A percentile compares a stretch with the other conserved stretches of the same genome.
phyloP scores from a whole-genome alignment of 2,888 invertebrate species.

The Heliconius ethilla region DNA sequence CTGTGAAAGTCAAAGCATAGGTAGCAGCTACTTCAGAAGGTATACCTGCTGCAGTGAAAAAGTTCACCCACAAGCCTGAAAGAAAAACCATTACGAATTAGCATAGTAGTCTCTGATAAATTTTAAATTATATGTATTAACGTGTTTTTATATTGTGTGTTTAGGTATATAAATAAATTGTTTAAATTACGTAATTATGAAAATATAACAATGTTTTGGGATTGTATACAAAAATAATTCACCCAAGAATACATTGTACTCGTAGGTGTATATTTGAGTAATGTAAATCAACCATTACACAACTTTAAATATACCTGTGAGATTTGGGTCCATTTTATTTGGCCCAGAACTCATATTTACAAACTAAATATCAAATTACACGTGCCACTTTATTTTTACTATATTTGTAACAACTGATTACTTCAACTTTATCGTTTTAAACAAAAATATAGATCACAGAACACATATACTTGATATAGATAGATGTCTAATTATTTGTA shows the following conservation, averaged over 20 bases:
- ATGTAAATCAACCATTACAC: not conserved
- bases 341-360: slow-evolving; percentile 48
- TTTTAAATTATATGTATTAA: not conserved
- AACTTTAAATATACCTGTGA: slow-evolving; percentile 58
- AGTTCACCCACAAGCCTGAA: slow-evolving; percentile 90
- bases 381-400: slow-evolving; percentile 7
- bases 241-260: not conserved
- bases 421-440: slow-evolving; percentile 15
- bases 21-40: slow-evolving; percentile 89
- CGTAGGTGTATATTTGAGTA: slow-evolving; percentile 21
- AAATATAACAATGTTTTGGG: not conserved
- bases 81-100: slow-evolving; percentile 9
- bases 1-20: slow-evolving; percentile 92
- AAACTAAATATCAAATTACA: slow-evolving; percentile 40
- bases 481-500: not conserved
- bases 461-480: no score
- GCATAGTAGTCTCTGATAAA: not conserved
- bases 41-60: slow-evolving; percentile 93
- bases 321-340: slow-evolving; percentile 66
- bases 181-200: not conserved
- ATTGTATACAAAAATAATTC: not conserved
- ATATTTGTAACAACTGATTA: slow-evolving; percentile 10
- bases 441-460: slow-evolving; percentile 13
- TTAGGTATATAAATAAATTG: not conserved
- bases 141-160: not conserved